Percentiles rank a stretch among this genome's conserved stretches.
phyloP scores from a whole-genome alignment of 1,140 invertebrate genomes.

The Diorhabda elongata region DNA sequence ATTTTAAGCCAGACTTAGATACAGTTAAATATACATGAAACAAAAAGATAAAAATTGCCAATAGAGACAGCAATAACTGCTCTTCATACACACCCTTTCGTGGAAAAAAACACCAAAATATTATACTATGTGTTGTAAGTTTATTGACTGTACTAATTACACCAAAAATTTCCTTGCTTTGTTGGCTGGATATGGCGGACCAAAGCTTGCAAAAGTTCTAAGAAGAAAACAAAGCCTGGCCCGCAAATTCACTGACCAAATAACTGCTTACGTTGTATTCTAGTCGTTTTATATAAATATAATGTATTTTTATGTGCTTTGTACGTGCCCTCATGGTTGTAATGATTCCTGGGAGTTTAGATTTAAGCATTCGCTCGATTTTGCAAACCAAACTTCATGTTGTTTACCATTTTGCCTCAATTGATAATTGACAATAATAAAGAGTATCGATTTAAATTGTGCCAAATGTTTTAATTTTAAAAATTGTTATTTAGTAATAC shows the following conservation, averaged over 20 bases:
- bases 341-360: slow-evolving; percentile 17
- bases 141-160: slow-evolving; percentile 44
- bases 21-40: neutral
- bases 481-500: slow-evolving; percentile 6
- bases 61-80: slow-evolving; percentile 14
- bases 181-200: slow-evolving; percentile 46
- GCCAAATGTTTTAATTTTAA: slow-evolving; percentile 12
- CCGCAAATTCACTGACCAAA: slow-evolving; percentile 35
- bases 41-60: slow-evolving; percentile 16
- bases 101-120: slow-evolving; percentile 41
- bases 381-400: slow-evolving; percentile 12
- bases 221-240: slow-evolving; percentile 10
- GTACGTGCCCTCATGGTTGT: slow-evolving; percentile 41
- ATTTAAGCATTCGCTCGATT: slow-evolving; percentile 10
- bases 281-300: slow-evolving; percentile 47
- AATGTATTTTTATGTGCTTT: slow-evolving; percentile 46
- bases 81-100: slow-evolving; percentile 28
- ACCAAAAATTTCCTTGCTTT: slow-evolving; percentile 42
- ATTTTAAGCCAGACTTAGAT: neutral
- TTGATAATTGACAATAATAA: slow-evolving; percentile 1
- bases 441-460: slow-evolving; percentile 6
- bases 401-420: neutral
- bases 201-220: slow-evolving; percentile 30
- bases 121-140: slow-evolving; percentile 36
- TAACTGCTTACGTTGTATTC: slow-evolving; percentile 42